A percentile compares a stretch with the other conserved stretches of the same genome.
phyloP scores from a whole-genome alignment of 1,140 invertebrate species.

The Cardiocondyla obscurior region DNA sequence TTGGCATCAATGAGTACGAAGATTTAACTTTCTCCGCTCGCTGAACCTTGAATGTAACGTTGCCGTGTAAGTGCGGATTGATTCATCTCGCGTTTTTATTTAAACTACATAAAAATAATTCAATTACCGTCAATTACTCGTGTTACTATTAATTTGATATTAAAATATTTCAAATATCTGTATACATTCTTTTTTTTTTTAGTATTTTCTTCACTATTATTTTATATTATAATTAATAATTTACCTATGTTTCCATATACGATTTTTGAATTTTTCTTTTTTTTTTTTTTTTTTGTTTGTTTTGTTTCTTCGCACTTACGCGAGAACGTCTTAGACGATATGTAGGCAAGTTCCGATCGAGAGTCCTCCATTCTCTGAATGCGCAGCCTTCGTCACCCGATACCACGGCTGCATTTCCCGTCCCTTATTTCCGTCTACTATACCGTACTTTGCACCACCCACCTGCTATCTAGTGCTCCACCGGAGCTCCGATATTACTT shows the following conservation, averaged over 20 bases:
- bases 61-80: not conserved
- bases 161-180: not conserved
- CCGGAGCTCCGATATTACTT: conserved; percentile 54
- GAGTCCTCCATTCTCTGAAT: conserved; percentile 2
- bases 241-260: not conserved
- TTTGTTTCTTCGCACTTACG: not conserved
- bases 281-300: too few relatives aligned
- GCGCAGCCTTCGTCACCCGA: conserved; percentile 42
- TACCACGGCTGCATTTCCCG: conserved; percentile 25
- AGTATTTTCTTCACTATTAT: too few relatives aligned
- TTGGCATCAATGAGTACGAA: not conserved
- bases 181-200: not conserved
- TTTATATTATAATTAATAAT: not conserved
- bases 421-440: conserved; percentile 29
- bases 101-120: not conserved
- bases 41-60: not conserved
- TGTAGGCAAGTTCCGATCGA: not conserved
- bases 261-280: too few relatives aligned
- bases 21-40: not conserved
- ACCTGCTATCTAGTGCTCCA: conserved; percentile 23
- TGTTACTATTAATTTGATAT: not conserved
- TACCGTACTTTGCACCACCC: conserved; percentile 18
- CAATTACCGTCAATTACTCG: not conserved
- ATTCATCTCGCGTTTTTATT: not conserved
- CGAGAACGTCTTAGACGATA: not conserved